Base-by-base conservation (phyloP, 1,140 invertebrate species). In the Episyrphus balteatus region DNA sequence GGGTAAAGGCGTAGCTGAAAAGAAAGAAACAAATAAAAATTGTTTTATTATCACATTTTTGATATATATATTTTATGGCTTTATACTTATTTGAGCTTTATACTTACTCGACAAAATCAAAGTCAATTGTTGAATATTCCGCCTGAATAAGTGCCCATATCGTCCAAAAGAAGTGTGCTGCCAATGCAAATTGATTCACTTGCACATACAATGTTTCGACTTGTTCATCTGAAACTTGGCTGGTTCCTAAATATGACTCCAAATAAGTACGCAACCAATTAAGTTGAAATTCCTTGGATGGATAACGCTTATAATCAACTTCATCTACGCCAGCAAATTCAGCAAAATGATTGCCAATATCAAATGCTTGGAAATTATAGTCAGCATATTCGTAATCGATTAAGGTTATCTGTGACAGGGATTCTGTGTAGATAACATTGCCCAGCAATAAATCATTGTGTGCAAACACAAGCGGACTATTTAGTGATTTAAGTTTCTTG, bases 331-430 rank as follows among this genome's bases (percentile, higher is more conserved):
- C 94, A 58, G 88, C 88, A 79, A 92, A 98, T 78, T 99, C 95
- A 59, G 85, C 83, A 75, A 98, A 98, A 75, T 99, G 94, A 76
- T 98, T 97, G 13, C 84, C 95, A 67, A 99, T 94, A 72, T 99
- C 96, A 71, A 80, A 98, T 1, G 91, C 86, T 70, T 94, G 89
- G 73, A 90, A 95, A 72, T 98, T 99, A 57, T 83, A 83, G 49
- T 79, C 84, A 8, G 88, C 87, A 73, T 99, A 99, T 70, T 99
- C 96, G 71, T 91, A 98, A 71, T 99, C 96, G 58, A 99, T 99
- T 66, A 99, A 98, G 17, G 81, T 82, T 5, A 98, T 81, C 53
- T 74, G 74, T 55, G 79, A 75, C 58, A 79, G 75, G 48, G 78
- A 73, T 60, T 82, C 68, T 58, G 89, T 81, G 60, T 86, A 86